These are phyloP conservation scores for Bugulina stolonifera DNA, from an alignment of 2,888 invertebrate genomes.

Conservation along the genomic window DNA sequence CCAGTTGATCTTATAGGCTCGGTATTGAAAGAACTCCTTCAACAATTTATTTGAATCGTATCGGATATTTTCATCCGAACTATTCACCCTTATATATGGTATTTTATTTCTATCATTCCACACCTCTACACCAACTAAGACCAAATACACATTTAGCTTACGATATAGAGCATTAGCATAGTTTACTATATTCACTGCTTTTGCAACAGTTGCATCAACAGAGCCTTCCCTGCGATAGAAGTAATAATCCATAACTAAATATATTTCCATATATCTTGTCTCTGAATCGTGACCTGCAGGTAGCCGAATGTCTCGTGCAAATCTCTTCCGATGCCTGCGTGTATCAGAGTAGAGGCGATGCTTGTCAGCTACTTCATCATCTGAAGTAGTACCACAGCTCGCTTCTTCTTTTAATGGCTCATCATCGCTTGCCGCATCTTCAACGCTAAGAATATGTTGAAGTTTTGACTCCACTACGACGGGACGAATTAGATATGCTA, in stretches of 20 bases:
- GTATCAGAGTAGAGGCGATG: neutral
- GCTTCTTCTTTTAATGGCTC: neutral
- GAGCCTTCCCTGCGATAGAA: neutral
- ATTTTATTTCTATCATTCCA: slow-evolving; percentile 88
- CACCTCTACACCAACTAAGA: slow-evolving; percentile 88
- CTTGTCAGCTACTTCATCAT: neutral
- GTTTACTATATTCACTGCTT: slow-evolving; percentile 22
- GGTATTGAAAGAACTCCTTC: slow-evolving; percentile 81
- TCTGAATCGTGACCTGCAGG: slow-evolving; percentile 43
- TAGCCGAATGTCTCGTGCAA: neutral
- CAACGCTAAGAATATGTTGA: neutral
- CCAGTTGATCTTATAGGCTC: slow-evolving; percentile 69
- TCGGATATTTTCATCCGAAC: neutral
- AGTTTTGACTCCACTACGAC: neutral
- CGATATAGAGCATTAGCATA: slow-evolving; percentile 66
- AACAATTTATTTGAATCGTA: slow-evolving; percentile 80
- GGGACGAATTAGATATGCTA: neutral
- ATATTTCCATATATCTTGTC: slow-evolving; percentile 48
- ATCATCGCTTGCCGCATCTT: neutral
- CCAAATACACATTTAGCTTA: slow-evolving; percentile 90
- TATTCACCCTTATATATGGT: slow-evolving; percentile 58
- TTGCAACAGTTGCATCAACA: slow-evolving; percentile 4
- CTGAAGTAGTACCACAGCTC: neutral
- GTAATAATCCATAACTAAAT: slow-evolving; percentile 45
- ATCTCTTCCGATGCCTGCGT: neutral